Conservation (phyloP, 2,113 vertebrate species). For the Rhea pennata region DNA sequence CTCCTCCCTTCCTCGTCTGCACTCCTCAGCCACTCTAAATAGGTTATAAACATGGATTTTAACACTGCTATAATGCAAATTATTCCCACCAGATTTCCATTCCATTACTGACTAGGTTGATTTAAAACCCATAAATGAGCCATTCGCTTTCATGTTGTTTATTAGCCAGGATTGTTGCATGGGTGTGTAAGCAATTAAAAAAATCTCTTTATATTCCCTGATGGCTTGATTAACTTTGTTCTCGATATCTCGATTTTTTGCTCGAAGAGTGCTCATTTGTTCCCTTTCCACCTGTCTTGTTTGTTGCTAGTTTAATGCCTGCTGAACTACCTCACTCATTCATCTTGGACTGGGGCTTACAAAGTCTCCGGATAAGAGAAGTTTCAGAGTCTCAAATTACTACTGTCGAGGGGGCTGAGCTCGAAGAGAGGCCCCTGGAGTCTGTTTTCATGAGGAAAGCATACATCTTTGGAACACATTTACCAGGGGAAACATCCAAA, state of each 20-base stretch:
- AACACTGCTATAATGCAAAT: neutral
- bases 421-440: neutral
- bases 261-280: neutral
- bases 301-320: neutral
- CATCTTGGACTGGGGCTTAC: neutral
- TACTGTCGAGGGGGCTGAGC: neutral
- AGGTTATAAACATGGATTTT: conserved; percentile 11
- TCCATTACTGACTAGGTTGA: neutral
- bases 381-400: neutral
- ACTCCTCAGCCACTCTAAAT: neutral
- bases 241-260: neutral
- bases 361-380: neutral
- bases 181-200: neutral
- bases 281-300: neutral
- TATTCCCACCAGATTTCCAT: neutral
- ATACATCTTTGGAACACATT: neutral
- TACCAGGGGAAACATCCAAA: neutral
- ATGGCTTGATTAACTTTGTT: neutral
- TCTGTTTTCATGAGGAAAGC: neutral
- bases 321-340: neutral
- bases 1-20: neutral
- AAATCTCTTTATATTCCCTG: neutral
- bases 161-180: neutral
- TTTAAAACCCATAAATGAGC: neutral
- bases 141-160: neutral